Evolutionary conservation across 2,888 invertebrate genomes (phyloP).

Genomic region (Zhuqinia jingwanae): DNA sequence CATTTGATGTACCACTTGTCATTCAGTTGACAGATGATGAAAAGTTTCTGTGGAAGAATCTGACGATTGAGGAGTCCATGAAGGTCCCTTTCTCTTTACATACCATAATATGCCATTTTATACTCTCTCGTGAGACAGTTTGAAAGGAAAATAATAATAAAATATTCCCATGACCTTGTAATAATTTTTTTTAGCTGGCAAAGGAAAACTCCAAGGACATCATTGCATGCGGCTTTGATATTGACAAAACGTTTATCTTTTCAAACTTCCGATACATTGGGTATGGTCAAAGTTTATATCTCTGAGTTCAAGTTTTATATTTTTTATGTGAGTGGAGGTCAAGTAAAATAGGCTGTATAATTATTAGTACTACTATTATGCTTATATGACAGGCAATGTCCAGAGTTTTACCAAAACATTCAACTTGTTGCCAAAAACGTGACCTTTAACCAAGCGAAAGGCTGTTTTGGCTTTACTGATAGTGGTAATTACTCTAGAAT

Average conservation of each 20-base stretch:
- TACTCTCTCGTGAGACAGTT: no score
- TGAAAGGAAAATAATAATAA: no score
- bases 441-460: constrained; percentile 98
- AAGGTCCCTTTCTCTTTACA: no score
- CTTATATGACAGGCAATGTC: constrained; percentile 87
- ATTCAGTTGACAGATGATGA: constrained; percentile 99
- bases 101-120: no score
- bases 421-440: constrained; percentile 95
- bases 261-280: constrained; percentile 97
- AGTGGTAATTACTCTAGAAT: constrained; percentile 84
- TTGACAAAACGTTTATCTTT: constrained; percentile 98
- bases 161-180: no score
- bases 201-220: constrained; percentile 98
- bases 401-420: constrained; percentile 96
- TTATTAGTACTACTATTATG: no score
- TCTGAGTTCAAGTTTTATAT: no score
- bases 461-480: constrained; percentile 98
- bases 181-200: no score
- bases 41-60: constrained; percentile 97
- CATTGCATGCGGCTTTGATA: constrained; percentile 97
- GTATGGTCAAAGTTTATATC: constrained; percentile 84
- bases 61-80: constrained; percentile 93
- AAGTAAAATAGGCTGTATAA: no score
- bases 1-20: constrained; percentile 84
- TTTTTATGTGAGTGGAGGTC: no score